phyloP scores from a whole-genome alignment of 2,888 invertebrate genomes.

The Eudasyphora cyanicolor region DNA sequence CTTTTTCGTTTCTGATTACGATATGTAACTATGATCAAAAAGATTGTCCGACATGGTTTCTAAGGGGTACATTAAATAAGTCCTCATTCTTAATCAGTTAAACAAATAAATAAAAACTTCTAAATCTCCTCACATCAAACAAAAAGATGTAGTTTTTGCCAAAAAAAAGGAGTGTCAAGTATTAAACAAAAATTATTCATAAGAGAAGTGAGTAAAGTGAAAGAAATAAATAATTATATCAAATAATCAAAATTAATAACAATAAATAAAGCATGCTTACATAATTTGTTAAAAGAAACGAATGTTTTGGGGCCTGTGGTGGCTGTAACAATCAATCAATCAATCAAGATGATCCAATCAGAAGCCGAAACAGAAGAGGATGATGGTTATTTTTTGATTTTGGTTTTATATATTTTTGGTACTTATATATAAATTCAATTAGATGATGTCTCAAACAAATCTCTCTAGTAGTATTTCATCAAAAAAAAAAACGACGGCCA shows the following conservation, averaged over 20 bases:
- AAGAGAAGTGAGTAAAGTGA: constrained; percentile 23
- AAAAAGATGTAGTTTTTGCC: constrained; percentile 18
- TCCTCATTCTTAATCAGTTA: no score
- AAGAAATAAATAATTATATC: constrained; percentile 34
- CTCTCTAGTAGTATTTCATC: constrained; percentile 5
- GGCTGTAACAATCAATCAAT: constrained; percentile 56
- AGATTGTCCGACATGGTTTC: no score
- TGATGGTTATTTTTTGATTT: constrained; percentile 59
- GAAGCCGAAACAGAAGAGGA: constrained; percentile 63
- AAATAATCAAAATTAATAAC: constrained; percentile 47
- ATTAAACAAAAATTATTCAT: constrained; percentile 11
- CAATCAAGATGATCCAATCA: constrained; percentile 63
- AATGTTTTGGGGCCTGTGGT: constrained; percentile 68
- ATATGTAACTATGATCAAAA: no score
- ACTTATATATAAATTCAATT: background rate
- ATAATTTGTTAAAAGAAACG: constrained; percentile 75
- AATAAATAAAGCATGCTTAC: constrained; percentile 77
- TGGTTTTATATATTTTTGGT: constrained; percentile 11
- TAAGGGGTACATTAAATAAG: background rate
- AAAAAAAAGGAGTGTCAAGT: constrained; percentile 31
- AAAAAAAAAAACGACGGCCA: constrained; percentile 75
- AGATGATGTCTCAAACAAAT: constrained; percentile 64
- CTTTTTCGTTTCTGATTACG: no score
- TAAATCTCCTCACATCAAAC: background rate
- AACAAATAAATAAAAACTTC: background rate